phyloP scores from a whole-genome alignment of 2,888 invertebrate species.

The Morpho achilles region DNA sequence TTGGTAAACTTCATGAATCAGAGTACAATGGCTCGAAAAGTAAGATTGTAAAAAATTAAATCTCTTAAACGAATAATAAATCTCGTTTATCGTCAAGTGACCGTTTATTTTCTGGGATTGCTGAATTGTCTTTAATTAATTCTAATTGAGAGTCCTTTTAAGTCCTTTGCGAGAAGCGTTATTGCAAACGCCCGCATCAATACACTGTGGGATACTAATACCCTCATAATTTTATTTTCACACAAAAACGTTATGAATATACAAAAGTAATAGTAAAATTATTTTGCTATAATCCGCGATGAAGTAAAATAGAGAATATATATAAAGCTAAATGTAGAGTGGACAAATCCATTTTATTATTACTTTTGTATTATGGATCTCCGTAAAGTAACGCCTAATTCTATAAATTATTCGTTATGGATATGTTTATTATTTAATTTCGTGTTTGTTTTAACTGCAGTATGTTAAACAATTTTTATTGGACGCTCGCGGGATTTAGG shows the following conservation, averaged over 20 bases:
- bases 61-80: constrained; percentile 54
- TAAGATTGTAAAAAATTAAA: constrained; percentile 32
- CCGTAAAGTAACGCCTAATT: too few species aligned
- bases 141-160: constrained; percentile 71
- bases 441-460: too few species aligned
- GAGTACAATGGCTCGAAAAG: constrained; percentile 14
- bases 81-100: constrained; percentile 67
- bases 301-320: too few species aligned
- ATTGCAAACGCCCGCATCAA: constrained; percentile 68
- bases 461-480: too few species aligned
- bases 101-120: constrained; percentile 68
- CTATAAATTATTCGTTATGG: too few species aligned
- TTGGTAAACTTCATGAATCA: constrained; percentile 10
- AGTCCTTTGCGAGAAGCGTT: constrained; percentile 60
- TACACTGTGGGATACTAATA: constrained; percentile 47
- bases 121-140: constrained; percentile 78
- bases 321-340: too few species aligned
- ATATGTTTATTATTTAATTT: too few species aligned
- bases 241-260: constrained; percentile 2
- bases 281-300: too few species aligned
- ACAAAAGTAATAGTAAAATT: too few species aligned
- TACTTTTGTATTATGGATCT: too few species aligned
- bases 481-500: too few species aligned
- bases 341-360: too few species aligned
- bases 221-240: constrained; percentile 52